Evolutionary conservation across 2,113 vertebrate genomes (phyloP), one percentile per base, ranked within the genome.

Genomic region (Dermatemys mawii): DNA sequence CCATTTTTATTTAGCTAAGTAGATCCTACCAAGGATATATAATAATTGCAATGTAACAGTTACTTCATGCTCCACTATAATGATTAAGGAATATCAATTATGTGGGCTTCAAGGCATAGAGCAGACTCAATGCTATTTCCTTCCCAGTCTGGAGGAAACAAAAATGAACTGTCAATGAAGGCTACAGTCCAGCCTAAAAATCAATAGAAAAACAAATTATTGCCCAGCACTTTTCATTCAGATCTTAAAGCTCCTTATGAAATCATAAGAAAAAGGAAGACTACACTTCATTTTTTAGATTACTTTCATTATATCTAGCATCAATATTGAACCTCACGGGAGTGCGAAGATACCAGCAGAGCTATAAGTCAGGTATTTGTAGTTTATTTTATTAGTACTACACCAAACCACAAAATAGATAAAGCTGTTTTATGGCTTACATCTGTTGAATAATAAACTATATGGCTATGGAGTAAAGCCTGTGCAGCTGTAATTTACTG

Each of bases 391-490:
- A 98, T 98, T 98, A 97, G 97, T 94, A 90, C 96, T 97, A 96
- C 24, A 90, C 97, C 93, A 96, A 98, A 98, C 97, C 97, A 90
- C 98, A 97, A 97, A 98, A 98, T 96, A 98, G 98, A 98, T 98
- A 98, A 98, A 98, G 96, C 97, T 92, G 93, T 96, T 98, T 98
- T 98, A 98, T 97, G 96, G 94, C 95, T 96, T 96, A 97, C 98
- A 98, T 98, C 98, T 98, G 97, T 87, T 96, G 97, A 97, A 98
- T 97, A 97, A 97, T 98, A 98, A 98, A 98, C 97, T 97, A 98
- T 97, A 97, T 95, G 98, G 98, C 88, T 44, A 21, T 95, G 78
- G 95, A 97, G 96, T 95, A 96, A 97, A 98, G 96, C 97, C 96
- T 93, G 94, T 96, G 96, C 96, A 97, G 97, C 97, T 98, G 97